These are phyloP conservation scores for Periparus ater DNA, from an alignment of 2,797 vertebrate species.

Conservation along the genomic window DNA sequence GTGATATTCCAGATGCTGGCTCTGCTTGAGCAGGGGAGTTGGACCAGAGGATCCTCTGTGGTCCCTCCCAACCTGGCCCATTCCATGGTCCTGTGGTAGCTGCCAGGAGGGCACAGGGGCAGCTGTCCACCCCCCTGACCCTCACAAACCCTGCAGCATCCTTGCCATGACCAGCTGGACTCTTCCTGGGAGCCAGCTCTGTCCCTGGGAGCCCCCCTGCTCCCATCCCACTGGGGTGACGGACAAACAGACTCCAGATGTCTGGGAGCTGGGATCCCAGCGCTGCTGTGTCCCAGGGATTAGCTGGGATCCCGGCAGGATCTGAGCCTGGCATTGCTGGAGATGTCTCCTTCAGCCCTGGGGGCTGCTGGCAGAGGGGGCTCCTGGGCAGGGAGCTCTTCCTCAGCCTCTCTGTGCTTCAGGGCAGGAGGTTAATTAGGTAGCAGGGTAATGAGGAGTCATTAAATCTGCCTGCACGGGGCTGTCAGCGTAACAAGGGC, in stretches of 20 bases:
- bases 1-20: fast-evolving
- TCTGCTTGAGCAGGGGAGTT: background rate
- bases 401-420: conserved; percentile 3
- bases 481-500: conserved; percentile 55
- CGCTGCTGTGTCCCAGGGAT: background rate
- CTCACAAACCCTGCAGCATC: background rate
- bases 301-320: background rate
- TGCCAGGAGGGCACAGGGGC: background rate
- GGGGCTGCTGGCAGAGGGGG: background rate
- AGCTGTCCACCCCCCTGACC: background rate
- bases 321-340: background rate
- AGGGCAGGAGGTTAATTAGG: conserved; percentile 72
- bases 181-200: background rate
- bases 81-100: fast-evolving
- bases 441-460: conserved; percentile 55
- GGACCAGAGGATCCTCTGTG: background rate
- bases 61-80: background rate
- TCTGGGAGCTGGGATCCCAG: fast-evolving
- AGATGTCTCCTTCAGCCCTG: background rate
- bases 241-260: background rate
- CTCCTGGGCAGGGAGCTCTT: conserved; percentile 14
- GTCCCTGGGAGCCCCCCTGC: background rate
- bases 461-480: conserved; percentile 53
- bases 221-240: background rate
- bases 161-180: fast-evolving